phyloP scores from a whole-genome alignment of 2,113 vertebrate genomes.

The Mirounga angustirostris region DNA sequence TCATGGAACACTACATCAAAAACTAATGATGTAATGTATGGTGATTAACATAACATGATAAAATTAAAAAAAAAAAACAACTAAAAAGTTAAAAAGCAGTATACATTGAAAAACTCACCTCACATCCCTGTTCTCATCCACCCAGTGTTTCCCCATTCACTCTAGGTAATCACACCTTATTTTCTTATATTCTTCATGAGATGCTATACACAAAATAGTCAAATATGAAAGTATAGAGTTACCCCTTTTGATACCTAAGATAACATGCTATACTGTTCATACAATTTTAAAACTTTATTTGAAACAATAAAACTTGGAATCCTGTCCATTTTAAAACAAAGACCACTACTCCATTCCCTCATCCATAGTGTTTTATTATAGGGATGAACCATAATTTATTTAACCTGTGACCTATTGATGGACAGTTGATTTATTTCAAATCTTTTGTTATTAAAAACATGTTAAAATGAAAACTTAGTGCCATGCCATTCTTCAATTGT shows the following conservation, averaged over 20 bases:
- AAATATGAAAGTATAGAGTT: background rate
- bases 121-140: background rate
- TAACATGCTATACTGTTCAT: background rate
- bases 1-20: too few relatives aligned
- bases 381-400: background rate
- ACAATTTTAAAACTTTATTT: background rate
- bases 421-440: conserved; percentile 17
- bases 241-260: background rate
- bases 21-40: too few relatives aligned
- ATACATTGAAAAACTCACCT: background rate
- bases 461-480: background rate
- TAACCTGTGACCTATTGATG: background rate
- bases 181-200: background rate
- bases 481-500: background rate
- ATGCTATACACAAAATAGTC: background rate
- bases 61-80: too few relatives aligned
- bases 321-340: background rate
- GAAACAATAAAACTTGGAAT: background rate
- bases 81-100: background rate
- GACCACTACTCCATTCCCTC: background rate
- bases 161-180: background rate
- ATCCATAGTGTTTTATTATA: background rate
- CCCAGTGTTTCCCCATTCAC: background rate
- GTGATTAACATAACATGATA: too few relatives aligned
- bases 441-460: conserved; percentile 1